Conservation (phyloP, 2,113 vertebrate species). For the Gallinago undulata region DNA sequence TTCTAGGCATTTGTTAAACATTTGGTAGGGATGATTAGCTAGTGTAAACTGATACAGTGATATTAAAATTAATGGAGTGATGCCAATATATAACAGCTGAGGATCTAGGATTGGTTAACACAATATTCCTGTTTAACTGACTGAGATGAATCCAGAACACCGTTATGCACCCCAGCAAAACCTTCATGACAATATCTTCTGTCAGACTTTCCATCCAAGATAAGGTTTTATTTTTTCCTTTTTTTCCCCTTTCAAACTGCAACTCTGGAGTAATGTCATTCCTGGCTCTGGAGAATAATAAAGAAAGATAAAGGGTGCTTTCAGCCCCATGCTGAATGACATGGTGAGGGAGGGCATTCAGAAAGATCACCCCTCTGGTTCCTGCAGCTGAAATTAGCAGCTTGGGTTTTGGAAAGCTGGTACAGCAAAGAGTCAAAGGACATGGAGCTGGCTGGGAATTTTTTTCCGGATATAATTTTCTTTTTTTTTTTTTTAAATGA, state of each 20-base stretch:
- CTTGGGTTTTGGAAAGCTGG: neutral
- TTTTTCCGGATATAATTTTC: neutral
- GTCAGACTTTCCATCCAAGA: neutral
- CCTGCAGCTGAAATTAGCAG: neutral
- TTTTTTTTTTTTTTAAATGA: neutral
- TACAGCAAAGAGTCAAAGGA: neutral
- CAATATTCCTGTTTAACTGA: neutral
- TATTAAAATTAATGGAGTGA: conserved; percentile 11
- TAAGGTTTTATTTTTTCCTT: neutral
- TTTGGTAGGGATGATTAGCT: conserved; percentile 44
- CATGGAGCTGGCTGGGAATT: neutral
- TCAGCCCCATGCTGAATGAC: neutral
- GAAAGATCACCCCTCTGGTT: neutral
- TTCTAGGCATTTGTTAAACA: conserved; percentile 25
- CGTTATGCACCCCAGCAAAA: neutral
- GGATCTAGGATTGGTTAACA: neutral
- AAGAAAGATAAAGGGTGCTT: neutral
- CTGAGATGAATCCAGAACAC: neutral
- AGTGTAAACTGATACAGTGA: conserved; percentile 5
- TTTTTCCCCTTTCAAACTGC: neutral
- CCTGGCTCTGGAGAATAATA: neutral
- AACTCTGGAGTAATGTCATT: neutral
- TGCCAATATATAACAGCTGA: neutral
- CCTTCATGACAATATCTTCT: neutral
- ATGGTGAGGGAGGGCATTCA: neutral